phyloP scores from a whole-genome alignment of 2,797 vertebrate genomes.

The Dromococcyx pavoninus region DNA sequence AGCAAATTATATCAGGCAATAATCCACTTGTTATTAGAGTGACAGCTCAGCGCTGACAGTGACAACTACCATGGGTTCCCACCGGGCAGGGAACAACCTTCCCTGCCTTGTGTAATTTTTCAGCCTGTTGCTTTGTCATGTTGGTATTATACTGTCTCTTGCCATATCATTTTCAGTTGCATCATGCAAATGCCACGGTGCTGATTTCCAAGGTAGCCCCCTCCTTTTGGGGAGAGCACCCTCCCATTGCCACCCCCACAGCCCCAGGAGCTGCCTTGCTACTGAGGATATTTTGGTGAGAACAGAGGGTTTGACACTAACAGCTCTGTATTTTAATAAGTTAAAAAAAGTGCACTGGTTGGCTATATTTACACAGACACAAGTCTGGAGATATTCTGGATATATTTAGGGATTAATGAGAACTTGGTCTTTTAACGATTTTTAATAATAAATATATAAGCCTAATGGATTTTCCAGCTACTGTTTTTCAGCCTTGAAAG shows the following conservation, averaged over 20 bases:
- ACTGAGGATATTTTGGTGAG: not conserved
- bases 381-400: not conserved
- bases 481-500: not conserved
- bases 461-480: constrained; percentile 49
- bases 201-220: not conserved
- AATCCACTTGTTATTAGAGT: not conserved
- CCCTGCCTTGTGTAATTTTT: not conserved
- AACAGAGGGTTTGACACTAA: not conserved
- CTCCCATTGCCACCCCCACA: fast-evolving
- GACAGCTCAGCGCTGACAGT: not conserved
- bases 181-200: fast-evolving
- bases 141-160: not conserved
- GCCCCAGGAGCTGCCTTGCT: not conserved
- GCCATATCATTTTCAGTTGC: not conserved
- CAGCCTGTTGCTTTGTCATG: fast-evolving
- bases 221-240: fast-evolving
- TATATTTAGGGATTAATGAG: not conserved
- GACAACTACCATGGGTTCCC: not conserved
- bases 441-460: not conserved
- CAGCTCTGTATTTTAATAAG: not conserved
- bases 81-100: not conserved
- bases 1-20: not conserved
- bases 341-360: not conserved
- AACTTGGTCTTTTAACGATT: not conserved
- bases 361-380: not conserved